Evolutionary conservation across 2,797 vertebrate genomes (phyloP), one percentile per base, ranked within the genome.

Genomic region (Echiichthys vipera): DNA sequence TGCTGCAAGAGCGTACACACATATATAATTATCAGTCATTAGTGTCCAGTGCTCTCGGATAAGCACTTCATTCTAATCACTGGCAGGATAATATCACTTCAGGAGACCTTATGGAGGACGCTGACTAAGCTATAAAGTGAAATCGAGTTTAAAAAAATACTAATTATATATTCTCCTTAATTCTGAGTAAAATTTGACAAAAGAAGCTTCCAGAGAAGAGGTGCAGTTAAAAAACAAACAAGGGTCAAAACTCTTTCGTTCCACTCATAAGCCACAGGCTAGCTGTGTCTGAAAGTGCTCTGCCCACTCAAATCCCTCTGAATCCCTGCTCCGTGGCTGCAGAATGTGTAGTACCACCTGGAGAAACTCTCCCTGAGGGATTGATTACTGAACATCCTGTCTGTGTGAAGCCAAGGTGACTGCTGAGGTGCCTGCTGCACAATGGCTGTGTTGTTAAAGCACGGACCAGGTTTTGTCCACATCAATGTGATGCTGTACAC

Each of bases 311-410:
- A 91, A 88, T 88, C 87, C 89, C 80, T 83, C 72, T 40, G 76
- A 88, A 87, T 90, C 88, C 85, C 74, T 74, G 75, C 81, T 84
- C 87, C 74, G 64, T 64, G 76, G 80, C 84, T 81, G 81, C 82
- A 88, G 80, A 87, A 78, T 88, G 86, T 40, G 83, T 86, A 83
- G 91, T 90, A 92, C 93, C 91, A 92, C 89, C 91, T 89, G 87
- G 85, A 90, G 91, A 90, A 91, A 87, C 81, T 85, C 91, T 85
- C 89, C 87, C 88, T 43, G 66, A 88, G 88, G 91, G 91, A 88
- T 85, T 88, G 89, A 93, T 93, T 90, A 92, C 85, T 87, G 87
- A 72, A 88, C 89, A 90, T 92, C 90, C 89, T 90, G 92, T 88
- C 89, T 80, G 84, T 81, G 54, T 50, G 62, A 74, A 84, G 88